Conservation (phyloP, 2,888 invertebrate genomes). For the Mimas tiliae region DNA sequence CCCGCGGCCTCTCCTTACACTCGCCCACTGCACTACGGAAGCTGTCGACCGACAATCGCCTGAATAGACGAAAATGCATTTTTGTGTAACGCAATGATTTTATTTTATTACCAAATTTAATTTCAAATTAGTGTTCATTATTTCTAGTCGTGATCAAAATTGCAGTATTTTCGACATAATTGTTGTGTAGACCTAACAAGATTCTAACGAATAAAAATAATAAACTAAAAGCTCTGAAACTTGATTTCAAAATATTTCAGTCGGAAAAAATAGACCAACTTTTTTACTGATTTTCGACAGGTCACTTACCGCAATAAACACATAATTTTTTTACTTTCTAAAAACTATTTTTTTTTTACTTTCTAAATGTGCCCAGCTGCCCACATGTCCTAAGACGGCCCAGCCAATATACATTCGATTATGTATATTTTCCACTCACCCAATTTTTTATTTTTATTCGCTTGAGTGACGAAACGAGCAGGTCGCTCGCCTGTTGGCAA, state of each 20-base stretch:
- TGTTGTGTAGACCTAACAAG: background rate
- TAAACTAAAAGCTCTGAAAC: background rate
- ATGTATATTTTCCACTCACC: no score
- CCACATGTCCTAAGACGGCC: no score
- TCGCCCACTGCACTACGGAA: background rate
- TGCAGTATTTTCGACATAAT: background rate
- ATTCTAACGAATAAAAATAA: background rate
- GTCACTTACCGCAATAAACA: no score
- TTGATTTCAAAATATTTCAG: background rate
- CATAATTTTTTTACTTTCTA: no score
- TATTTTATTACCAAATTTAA: conserved; percentile 6
- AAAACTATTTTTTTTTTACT: no score
- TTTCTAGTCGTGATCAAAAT: background rate
- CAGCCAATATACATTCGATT: no score
- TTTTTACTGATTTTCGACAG: background rate
- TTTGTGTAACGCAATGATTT: background rate
- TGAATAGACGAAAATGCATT: background rate
- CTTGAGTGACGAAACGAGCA: no score
- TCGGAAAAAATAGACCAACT: background rate
- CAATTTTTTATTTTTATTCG: no score
- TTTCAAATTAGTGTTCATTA: conserved; percentile 2
- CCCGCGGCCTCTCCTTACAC: no score
- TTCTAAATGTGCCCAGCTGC: no score
- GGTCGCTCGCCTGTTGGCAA: no score
- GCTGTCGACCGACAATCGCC: background rate